A percentile compares a stretch with the other conserved stretches of the same genome.
These are phyloP conservation scores for Ceratosolen fusciceps DNA, from an alignment of 1,140 invertebrate genomes.

Conservation along the genomic window DNA sequence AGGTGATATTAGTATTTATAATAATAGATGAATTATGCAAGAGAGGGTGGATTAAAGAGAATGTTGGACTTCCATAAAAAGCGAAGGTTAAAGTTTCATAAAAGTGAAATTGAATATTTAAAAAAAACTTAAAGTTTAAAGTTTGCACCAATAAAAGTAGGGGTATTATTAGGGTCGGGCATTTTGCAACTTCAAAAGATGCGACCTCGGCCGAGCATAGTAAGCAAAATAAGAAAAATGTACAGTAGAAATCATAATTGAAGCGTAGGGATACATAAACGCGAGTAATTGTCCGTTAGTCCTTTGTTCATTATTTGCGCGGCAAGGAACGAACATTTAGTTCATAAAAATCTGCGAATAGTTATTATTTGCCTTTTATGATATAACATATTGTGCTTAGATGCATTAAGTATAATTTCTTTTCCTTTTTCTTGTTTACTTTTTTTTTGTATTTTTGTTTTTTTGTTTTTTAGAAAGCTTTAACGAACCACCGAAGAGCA, in stretches of 20 bases:
- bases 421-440: too few species aligned
- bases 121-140: constrained; percentile 11
- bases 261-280: constrained; percentile 32
- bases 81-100: constrained; percentile 9
- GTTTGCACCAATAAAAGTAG: constrained; percentile 21
- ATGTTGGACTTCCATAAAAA: background rate
- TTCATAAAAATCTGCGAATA: background rate
- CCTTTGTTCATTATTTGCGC: constrained; percentile 11
- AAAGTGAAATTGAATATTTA: constrained; percentile 39
- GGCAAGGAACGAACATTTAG: background rate
- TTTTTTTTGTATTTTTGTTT: too few species aligned
- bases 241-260: constrained; percentile 33
- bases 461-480: background rate
- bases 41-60: background rate
- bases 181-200: constrained; percentile 41
- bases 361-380: constrained; percentile 9
- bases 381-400: background rate
- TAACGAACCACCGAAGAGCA: background rate
- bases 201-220: constrained; percentile 6
- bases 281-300: constrained; percentile 31
- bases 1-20: too few species aligned
- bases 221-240: constrained; percentile 28
- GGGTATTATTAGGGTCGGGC: constrained; percentile 29
- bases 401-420: background rate
- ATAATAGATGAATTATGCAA: background rate